These are phyloP conservation scores for Clanis bilineata DNA, from an alignment of 2,888 invertebrate genomes.

Conservation along the genomic window DNA sequence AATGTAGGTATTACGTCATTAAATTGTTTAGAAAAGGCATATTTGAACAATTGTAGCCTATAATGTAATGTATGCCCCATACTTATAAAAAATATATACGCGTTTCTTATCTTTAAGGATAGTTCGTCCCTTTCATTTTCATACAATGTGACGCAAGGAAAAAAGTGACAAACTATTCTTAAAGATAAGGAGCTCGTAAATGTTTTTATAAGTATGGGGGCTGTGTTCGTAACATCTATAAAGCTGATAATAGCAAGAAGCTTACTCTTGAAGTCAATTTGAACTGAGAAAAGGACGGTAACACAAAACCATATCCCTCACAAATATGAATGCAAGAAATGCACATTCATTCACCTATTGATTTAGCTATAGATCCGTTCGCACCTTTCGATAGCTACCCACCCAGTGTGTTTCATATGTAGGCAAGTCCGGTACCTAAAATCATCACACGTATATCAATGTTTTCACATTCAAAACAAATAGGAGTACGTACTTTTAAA, in stretches of 20 bases:
- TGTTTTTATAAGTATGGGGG: too few species aligned
- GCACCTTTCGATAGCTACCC: slow-evolving; percentile 20
- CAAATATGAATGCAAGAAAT: slow-evolving; percentile 9
- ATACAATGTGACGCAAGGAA: too few species aligned
- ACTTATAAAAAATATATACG: too few species aligned
- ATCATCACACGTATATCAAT: slow-evolving; percentile 7
- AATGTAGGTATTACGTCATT: slow-evolving; percentile 17
- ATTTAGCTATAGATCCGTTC: slow-evolving; percentile 13
- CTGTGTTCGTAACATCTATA: too few species aligned
- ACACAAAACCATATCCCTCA: slow-evolving; percentile 17
- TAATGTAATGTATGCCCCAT: too few species aligned
- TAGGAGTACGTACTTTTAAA: too few species aligned
- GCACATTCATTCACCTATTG: slow-evolving; percentile 8
- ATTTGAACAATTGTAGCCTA: too few species aligned
- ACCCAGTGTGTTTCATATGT: slow-evolving; percentile 23
- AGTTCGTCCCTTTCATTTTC: too few species aligned
- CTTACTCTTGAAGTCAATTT: slow-evolving; percentile 9
- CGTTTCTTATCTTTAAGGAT: too few species aligned
- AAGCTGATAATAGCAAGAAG: neutral
- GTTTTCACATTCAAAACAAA: neutral
- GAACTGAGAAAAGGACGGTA: neutral
- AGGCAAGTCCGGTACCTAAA: slow-evolving; percentile 26
- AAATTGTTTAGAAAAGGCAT: neutral
- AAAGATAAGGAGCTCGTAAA: too few species aligned
- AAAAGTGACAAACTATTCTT: too few species aligned